Evolutionary conservation across 2,888 invertebrate species (phyloP).

Genomic region (Onthophagus sagittarius): DNA sequence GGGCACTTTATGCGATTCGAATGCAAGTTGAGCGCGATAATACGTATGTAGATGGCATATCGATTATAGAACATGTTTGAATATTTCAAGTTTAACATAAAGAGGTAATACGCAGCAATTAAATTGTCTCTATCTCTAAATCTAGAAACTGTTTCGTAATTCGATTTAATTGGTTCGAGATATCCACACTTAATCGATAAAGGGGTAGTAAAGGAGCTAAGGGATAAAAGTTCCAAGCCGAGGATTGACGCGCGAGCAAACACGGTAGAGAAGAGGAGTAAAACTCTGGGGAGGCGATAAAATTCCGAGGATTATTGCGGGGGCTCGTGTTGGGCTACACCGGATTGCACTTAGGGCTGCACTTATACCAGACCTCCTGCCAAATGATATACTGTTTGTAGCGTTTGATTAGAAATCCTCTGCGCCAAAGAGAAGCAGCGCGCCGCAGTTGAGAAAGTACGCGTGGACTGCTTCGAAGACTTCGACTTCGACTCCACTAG

Average conservation of each 20-base stretch:
- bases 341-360: slow-evolving; percentile 27
- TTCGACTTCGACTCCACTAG: neutral
- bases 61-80: neutral
- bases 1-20: neutral
- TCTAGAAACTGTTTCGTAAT: neutral
- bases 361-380: slow-evolving; percentile 13
- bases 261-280: neutral
- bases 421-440: neutral
- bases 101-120: neutral
- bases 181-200: neutral
- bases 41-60: neutral
- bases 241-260: neutral
- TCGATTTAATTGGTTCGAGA: neutral
- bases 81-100: neutral
- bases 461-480: neutral
- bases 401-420: slow-evolving; percentile 21
- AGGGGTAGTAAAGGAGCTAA: neutral
- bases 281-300: slow-evolving; percentile 24
- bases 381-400: slow-evolving; percentile 24
- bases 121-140: no score
- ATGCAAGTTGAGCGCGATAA: neutral
- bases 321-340: slow-evolving; percentile 25
- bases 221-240: neutral
- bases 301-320: slow-evolving; percentile 29
- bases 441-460: neutral